Percentiles rank a stretch among this genome's conserved stretches.
These are phyloP conservation scores for Monodelphis domestica DNA, from an alignment of 2,797 vertebrate species.

Conservation along the genomic window DNA sequence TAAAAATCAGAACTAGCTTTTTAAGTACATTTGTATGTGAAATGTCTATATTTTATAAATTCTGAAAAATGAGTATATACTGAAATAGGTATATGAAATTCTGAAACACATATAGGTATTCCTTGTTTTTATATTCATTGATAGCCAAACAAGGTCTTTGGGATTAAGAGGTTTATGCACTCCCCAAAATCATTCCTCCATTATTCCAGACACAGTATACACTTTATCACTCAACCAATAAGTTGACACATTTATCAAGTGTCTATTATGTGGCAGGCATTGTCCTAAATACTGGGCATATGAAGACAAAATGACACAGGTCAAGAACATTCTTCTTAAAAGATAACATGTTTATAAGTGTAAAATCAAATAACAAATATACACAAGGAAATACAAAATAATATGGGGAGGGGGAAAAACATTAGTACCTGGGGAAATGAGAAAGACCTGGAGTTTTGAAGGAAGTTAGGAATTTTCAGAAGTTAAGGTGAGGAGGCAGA, in stretches of 20 bases:
- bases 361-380: neutral
- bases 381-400: neutral
- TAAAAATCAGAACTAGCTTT: constrained; percentile 36
- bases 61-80: neutral
- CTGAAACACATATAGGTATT: neutral
- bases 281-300: neutral
- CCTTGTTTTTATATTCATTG: neutral
- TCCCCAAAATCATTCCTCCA: neutral
- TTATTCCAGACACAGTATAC: neutral
- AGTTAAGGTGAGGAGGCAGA: neutral
- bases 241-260: neutral
- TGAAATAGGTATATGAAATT: neutral
- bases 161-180: neutral
- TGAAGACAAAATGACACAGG: neutral
- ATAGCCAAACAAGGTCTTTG: neutral
- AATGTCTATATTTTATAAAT: neutral
- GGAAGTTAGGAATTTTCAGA: neutral
- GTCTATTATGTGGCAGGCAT: neutral
- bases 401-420: neutral
- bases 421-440: neutral
- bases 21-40: constrained; percentile 36
- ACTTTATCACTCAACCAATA: neutral
- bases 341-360: neutral
- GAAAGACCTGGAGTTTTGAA: constrained; percentile 26
- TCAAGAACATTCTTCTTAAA: neutral